A percentile compares a stretch with the other conserved stretches of the same genome.
These are phyloP conservation scores for Dugesia japonica DNA, from an alignment of 2,888 invertebrate genomes.

Conservation along the genomic window DNA sequence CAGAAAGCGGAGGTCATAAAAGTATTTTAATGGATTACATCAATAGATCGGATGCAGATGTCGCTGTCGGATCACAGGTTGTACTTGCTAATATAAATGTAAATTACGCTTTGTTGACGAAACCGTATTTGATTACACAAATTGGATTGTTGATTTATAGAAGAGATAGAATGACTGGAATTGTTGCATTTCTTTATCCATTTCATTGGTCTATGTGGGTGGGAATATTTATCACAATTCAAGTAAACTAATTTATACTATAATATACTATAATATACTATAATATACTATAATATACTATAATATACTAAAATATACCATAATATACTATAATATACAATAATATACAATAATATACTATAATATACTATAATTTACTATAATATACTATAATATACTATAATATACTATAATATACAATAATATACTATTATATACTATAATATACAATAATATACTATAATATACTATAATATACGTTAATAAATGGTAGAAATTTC, in stretches of 20 bases:
- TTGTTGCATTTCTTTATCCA: conserved; percentile 33
- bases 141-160: conserved; percentile 26
- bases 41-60: not conserved
- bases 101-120: conserved; percentile 24
- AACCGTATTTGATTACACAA: conserved; percentile 25
- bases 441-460: no score
- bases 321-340: no score
- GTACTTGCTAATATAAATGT: conserved; percentile 22
- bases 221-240: conserved; percentile 36
- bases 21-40: not conserved
- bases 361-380: no score
- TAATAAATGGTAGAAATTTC: no score
- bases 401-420: no score
- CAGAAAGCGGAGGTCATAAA: conserved; percentile 14
- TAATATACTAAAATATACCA: no score
- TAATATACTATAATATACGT: no score
- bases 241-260: not conserved
- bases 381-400: no score
- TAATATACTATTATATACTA: no score
- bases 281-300: no score
- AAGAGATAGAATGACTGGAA: conserved; percentile 21
- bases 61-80: conserved; percentile 26
- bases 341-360: no score
- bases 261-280: no score
- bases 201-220: conserved; percentile 36